phyloP scores from a whole-genome alignment of 2,888 invertebrate genomes.

The Synanthedon formicaeformis region DNA sequence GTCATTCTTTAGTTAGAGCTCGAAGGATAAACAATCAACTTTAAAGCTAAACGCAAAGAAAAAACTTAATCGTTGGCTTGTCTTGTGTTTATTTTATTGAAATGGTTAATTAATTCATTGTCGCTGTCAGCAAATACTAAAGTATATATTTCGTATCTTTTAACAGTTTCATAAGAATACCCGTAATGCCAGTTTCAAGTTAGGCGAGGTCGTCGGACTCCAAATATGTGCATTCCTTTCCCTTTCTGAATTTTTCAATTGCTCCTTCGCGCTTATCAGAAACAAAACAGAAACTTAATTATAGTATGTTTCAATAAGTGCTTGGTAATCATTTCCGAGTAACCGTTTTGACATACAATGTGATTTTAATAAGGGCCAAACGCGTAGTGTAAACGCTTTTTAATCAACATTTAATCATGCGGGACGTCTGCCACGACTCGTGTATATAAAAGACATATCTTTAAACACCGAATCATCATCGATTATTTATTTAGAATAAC shows the following conservation, averaged over 20 bases:
- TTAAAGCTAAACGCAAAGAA: too few relatives aligned
- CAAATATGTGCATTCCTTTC: constrained; percentile 32
- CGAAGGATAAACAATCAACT: too few relatives aligned
- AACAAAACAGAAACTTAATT: constrained; percentile 37
- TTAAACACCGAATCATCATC: constrained; percentile 22
- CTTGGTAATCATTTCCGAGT: constrained; percentile 28
- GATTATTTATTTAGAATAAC: constrained; percentile 29
- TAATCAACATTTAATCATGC: constrained; percentile 41
- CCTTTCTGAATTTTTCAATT: constrained; percentile 34
- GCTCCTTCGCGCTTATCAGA: constrained; percentile 30
- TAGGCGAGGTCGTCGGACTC: constrained; percentile 35
- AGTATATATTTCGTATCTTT: not conserved
- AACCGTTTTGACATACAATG: constrained; percentile 31
- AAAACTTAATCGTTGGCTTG: too few relatives aligned
- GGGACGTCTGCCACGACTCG: constrained; percentile 37
- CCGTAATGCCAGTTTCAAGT: constrained; percentile 12
- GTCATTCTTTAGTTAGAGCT: too few relatives aligned
- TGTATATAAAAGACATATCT: constrained; percentile 34
- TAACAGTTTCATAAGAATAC: constrained; percentile 4
- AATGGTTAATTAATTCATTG: too few relatives aligned
- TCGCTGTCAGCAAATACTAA: not conserved
- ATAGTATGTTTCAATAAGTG: constrained; percentile 27
- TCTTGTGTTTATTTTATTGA: too few relatives aligned
- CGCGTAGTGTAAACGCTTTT: constrained; percentile 25
- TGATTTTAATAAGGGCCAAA: constrained; percentile 15